Evolutionary conservation across 2,888 invertebrate species (phyloP).

Genomic region (Parascotia fuliginaria): DNA sequence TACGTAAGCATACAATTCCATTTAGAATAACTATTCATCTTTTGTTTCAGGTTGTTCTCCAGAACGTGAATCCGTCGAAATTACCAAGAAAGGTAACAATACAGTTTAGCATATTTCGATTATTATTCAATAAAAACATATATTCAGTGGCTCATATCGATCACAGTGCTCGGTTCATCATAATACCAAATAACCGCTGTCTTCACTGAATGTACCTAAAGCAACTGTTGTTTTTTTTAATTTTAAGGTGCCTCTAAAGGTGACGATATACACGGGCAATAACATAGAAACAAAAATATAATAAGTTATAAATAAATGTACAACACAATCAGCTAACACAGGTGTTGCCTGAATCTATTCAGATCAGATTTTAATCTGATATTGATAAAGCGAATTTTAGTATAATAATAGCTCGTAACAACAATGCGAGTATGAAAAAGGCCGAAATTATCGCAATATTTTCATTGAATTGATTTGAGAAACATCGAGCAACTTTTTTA

Average conservation of each 20-base stretch:
- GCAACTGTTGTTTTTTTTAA: constrained; percentile 59
- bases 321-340: not conserved
- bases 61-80: constrained; percentile 72
- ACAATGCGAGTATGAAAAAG: no score
- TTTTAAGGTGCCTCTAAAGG: constrained; percentile 38
- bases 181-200: constrained; percentile 66
- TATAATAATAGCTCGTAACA: no score
- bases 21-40: constrained; percentile 16
- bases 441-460: constrained; percentile 7
- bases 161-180: constrained; percentile 46
- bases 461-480: constrained; percentile 8
- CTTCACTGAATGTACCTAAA: constrained; percentile 56
- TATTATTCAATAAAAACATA: constrained; percentile 39
- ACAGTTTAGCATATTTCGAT: constrained; percentile 14
- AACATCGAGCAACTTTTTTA: constrained; percentile 17
- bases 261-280: constrained; percentile 10
- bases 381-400: constrained; percentile 21
- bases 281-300: constrained; percentile 1
- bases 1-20: no score
- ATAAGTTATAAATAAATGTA: constrained; percentile 12
- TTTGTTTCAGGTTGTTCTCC: constrained; percentile 76
- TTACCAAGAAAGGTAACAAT: constrained; percentile 76
- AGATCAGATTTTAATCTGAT: no score
- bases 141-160: constrained; percentile 45
- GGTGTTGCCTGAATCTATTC: no score